A percentile compares a stretch with the other conserved stretches of the same genome.
Evolutionary conservation across 2,113 vertebrate species (phyloP).

Genomic region (Callospermophilus lateralis): DNA sequence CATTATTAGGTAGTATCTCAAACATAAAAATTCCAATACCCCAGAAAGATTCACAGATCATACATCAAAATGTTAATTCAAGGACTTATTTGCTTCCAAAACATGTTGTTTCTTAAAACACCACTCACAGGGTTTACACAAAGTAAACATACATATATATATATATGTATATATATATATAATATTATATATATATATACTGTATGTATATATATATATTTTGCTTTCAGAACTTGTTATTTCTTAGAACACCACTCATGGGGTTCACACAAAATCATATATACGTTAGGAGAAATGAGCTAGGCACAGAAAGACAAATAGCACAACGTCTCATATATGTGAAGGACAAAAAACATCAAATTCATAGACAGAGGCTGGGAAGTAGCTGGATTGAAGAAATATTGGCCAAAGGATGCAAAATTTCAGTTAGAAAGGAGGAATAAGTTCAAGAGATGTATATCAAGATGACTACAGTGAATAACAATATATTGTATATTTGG

Average conservation of each 20-base stretch:
- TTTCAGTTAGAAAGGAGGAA: neutral
- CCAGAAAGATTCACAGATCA: neutral
- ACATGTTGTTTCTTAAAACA: neutral
- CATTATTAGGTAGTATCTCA: neutral
- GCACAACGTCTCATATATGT: neutral
- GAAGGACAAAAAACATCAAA: neutral
- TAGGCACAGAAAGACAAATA: neutral
- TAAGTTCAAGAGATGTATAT: neutral
- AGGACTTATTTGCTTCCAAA: neutral
- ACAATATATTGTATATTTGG: neutral
- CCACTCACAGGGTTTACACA: neutral
- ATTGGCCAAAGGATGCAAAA: neutral
- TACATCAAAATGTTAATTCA: neutral
- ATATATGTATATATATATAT: neutral
- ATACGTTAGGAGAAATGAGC: neutral
- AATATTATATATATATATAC: too few species aligned
- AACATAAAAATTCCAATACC: neutral
- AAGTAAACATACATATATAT: neutral
- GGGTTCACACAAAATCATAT: too few species aligned
- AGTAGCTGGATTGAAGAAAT: neutral
- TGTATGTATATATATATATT: too few species aligned
- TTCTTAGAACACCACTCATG: too few species aligned
- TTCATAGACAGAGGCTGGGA: neutral
- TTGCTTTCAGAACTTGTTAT: too few species aligned
- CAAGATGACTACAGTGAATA: neutral